Conservation (phyloP, 1,140 invertebrate genomes). For the Drosophila ficusphila region DNA sequence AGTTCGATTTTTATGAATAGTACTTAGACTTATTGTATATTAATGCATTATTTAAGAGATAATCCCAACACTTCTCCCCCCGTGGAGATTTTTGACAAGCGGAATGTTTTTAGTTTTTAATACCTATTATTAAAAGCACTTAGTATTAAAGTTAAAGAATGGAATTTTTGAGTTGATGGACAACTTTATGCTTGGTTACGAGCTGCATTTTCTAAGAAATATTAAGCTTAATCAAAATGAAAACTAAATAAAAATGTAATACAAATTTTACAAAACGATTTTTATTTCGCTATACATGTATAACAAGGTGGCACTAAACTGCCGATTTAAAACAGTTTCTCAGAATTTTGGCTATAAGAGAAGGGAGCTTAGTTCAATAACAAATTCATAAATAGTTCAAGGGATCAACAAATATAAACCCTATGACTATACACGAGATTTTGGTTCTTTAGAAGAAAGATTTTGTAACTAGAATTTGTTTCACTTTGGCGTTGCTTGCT, state of each 20-base stretch:
- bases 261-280: constrained; percentile 50
- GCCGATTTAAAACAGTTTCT: constrained; percentile 24
- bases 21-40: constrained; percentile 53
- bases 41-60: constrained; percentile 58
- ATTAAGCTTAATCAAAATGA: constrained; percentile 27
- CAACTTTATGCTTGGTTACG: constrained; percentile 18
- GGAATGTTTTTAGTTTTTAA: constrained; percentile 8
- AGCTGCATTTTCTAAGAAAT: constrained; percentile 35
- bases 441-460: constrained; percentile 68
- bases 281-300: constrained; percentile 36
- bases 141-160: constrained; percentile 44
- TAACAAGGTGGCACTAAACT: constrained; percentile 6
- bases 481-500: constrained; percentile 48
- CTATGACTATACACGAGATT: constrained; percentile 57
- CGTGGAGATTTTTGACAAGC: neutral
- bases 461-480: constrained; percentile 57
- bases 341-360: constrained; percentile 24
- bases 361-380: constrained; percentile 37
- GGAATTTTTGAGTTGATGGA: constrained; percentile 31
- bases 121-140: constrained; percentile 38
- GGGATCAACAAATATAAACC: constrained; percentile 33
- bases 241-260: constrained; percentile 36
- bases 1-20: constrained; percentile 61
- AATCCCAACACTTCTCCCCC: constrained; percentile 8
- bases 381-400: constrained; percentile 40